Base-by-base conservation (phyloP, 2,113 vertebrate genomes). In the Acanthochromis polyacanthus region DNA sequence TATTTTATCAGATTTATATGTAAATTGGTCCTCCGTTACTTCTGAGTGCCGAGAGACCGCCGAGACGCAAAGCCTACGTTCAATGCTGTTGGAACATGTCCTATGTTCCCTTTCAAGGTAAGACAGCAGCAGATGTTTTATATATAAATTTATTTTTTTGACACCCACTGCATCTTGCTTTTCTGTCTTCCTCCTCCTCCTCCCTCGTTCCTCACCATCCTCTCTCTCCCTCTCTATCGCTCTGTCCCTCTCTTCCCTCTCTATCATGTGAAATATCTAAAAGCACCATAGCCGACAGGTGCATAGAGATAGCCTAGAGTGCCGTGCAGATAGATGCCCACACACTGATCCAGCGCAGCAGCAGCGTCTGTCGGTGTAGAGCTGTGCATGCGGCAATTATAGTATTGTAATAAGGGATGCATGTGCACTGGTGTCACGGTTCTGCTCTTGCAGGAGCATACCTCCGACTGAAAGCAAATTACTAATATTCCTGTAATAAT, bases 71-170 rank as follows among this genome's bases (percentile, higher is more conserved):
- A 91, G 89, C 92, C 75, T 70, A 88, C 93, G 80, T 91, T 88
- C 93, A 90, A 92, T 94, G 93, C 93, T 92, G 92, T 87, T 93
- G 93, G 95, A 95, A 94, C 94, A 95, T 95, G 95, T 95, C 94
- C 91, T 95, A 95, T 95, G 94, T 95, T 94, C 95, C 94, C 92
- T 94, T 94, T 90, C 94, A 95, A 95, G 94, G 94, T 95, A 95
- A 93, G 93, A 81, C 45, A 19, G 4, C 71, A 32, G 20, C 71
- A 32, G 20, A 78, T 85, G 62, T 89, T 84, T 56, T n/a, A 28
- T 19, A 16, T 72, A 14, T 19, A 3, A 36, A 9, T 70, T 68
- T 36, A 14, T 61, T 25, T 73, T 69, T 64, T 45, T 65, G 12
- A 52, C 83, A 71, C 84, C 73, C 78, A 84, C 89, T 63, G 83